Evolutionary conservation across 2,888 invertebrate genomes (phyloP).

Genomic region (Hirtodrosophila alboralis): DNA sequence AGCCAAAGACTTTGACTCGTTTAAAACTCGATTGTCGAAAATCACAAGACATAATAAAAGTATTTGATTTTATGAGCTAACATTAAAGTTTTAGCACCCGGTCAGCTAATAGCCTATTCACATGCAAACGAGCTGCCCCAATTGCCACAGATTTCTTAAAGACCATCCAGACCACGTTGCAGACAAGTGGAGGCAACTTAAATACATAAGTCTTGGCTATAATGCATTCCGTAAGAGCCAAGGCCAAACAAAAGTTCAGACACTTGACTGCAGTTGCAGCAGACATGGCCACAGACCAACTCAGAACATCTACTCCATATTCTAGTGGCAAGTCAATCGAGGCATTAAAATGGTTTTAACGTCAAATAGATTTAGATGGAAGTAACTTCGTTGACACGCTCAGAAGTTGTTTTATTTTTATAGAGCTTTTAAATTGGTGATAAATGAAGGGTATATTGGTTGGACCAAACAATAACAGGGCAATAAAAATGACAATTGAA

Average conservation of each 20-base stretch:
- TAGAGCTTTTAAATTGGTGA: not conserved
- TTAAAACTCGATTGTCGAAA: slow-evolving; percentile 11
- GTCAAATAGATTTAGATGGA: slow-evolving; percentile 8
- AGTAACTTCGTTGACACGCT: not conserved
- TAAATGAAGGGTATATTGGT: not conserved
- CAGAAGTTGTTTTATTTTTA: slow-evolving; percentile 5
- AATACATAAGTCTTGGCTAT: slow-evolving; percentile 9
- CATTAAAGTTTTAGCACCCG: slow-evolving; percentile 24
- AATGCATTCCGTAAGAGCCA: slow-evolving; percentile 14
- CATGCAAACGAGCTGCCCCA: slow-evolving; percentile 17
- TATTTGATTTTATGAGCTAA: slow-evolving; percentile 24
- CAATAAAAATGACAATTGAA: too few species aligned
- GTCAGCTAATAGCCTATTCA: slow-evolving; percentile 11
- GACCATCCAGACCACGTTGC: not conserved
- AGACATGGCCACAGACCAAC: slow-evolving; percentile 10
- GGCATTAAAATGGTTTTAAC: slow-evolving; percentile 17
- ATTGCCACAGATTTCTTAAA: not conserved
- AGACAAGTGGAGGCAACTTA: not conserved
- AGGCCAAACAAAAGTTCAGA: slow-evolving; percentile 6
- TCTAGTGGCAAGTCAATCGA: slow-evolving; percentile 28
- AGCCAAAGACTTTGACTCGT: not conserved
- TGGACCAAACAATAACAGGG: too few species aligned
- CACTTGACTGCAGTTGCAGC: slow-evolving; percentile 14
- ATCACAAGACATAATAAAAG: slow-evolving; percentile 22
- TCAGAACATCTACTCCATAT: slow-evolving; percentile 11